Evolutionary conservation across 2,888 invertebrate species (phyloP).

Genomic region (Eupithecia abbreviata): DNA sequence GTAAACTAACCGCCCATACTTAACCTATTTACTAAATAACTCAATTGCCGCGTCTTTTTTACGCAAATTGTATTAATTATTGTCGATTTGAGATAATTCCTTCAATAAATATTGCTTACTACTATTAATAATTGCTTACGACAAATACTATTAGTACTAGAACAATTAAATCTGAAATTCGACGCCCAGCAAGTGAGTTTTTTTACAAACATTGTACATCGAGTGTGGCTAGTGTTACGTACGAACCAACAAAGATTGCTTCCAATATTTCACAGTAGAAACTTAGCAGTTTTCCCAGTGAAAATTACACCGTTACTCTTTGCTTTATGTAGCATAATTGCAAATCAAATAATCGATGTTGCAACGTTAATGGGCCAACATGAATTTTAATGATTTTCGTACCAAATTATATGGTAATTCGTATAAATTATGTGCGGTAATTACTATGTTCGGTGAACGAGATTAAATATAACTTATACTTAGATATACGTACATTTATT

Average conservation of each 20-base stretch:
- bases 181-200: too few relatives aligned
- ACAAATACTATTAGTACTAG: too few relatives aligned
- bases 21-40: too few relatives aligned
- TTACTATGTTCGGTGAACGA: slow-evolving; percentile 30
- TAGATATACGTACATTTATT: too few relatives aligned
- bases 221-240: background rate
- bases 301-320: slow-evolving; percentile 34
- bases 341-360: slow-evolving; percentile 35
- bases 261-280: slow-evolving; percentile 31
- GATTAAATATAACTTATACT: slow-evolving; percentile 34
- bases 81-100: too few relatives aligned
- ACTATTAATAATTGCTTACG: too few relatives aligned
- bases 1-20: too few relatives aligned
- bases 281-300: slow-evolving; percentile 38
- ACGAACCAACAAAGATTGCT: slow-evolving; percentile 26
- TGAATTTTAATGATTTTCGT: slow-evolving; percentile 41
- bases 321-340: slow-evolving; percentile 38
- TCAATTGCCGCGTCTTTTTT: too few relatives aligned
- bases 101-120: too few relatives aligned
- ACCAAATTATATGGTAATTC: slow-evolving; percentile 33
- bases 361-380: slow-evolving; percentile 26
- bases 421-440: slow-evolving; percentile 43
- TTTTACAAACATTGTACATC: too few relatives aligned
- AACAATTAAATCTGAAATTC: too few relatives aligned
- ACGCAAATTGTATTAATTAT: too few relatives aligned